Conservation (phyloP, 2,888 invertebrate genomes). For the Rhyacophila evoluta region DNA sequence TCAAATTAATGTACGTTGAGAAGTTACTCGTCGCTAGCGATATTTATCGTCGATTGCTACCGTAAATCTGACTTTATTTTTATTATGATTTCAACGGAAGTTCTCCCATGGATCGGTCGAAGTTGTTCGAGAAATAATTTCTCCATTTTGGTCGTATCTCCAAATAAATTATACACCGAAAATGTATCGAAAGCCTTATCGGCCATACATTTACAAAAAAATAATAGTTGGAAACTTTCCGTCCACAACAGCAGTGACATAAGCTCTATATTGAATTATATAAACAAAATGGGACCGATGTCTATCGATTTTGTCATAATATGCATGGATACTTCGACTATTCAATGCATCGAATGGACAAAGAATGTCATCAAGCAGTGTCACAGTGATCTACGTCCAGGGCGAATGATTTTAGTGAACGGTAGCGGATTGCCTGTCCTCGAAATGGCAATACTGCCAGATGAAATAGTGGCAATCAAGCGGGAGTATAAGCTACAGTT, state of each 20-base stretch:
- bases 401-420: conserved; percentile 65
- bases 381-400: conserved; percentile 63
- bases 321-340: conserved; percentile 48
- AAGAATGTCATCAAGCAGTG: conserved; percentile 62
- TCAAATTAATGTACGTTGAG: too few species aligned
- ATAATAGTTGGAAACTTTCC: conserved; percentile 64
- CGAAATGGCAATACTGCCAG: conserved; percentile 63
- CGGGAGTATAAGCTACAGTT: conserved; percentile 62
- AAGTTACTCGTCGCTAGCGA: too few species aligned
- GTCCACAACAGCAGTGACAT: conserved; percentile 56
- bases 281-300: conserved; percentile 38
- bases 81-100: conserved; percentile 29
- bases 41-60: too few species aligned
- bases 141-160: conserved; percentile 63
- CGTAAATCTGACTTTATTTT: too few species aligned
- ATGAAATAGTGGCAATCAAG: conserved; percentile 62
- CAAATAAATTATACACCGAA: conserved; percentile 62
- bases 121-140: conserved; percentile 62
- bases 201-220: conserved; percentile 61
- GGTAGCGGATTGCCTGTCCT: conserved; percentile 63
- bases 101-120: conserved; percentile 65
- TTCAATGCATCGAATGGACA: conserved; percentile 63
- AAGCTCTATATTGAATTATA: conserved; percentile 38
- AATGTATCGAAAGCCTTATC: conserved; percentile 62
- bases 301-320: conserved; percentile 46